phyloP scores from a whole-genome alignment of 2,113 vertebrate genomes.

The Mellivora capensis region DNA sequence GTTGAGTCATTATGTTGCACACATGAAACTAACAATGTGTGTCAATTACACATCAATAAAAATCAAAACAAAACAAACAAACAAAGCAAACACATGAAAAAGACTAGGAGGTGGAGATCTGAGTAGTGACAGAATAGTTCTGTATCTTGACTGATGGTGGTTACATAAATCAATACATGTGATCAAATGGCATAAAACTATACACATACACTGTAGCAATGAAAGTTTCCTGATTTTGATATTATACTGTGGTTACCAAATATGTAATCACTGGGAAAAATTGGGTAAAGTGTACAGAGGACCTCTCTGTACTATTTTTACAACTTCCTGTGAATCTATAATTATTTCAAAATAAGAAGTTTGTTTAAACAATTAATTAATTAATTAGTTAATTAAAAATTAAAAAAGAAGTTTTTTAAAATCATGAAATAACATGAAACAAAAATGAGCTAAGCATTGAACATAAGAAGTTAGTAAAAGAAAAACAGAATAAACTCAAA shows the following conservation, averaged over 20 bases:
- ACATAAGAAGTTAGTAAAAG: background rate
- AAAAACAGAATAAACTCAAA: background rate
- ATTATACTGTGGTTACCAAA: background rate
- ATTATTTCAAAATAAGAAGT: background rate
- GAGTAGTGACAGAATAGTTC: background rate
- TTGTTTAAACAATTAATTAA: too few species aligned
- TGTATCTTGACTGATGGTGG: background rate
- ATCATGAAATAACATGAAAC: background rate
- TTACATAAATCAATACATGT: background rate
- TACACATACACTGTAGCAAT: background rate
- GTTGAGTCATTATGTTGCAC: background rate
- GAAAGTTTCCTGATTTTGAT: background rate
- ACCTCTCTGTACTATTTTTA: background rate
- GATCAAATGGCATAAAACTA: background rate
- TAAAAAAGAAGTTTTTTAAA: background rate
- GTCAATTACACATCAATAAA: background rate
- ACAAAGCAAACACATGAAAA: background rate
- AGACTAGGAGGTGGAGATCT: background rate
- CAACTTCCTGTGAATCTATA: background rate
- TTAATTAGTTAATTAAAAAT: too few species aligned
- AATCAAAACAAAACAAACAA: background rate
- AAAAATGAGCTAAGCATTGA: background rate
- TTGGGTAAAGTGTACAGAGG: background rate
- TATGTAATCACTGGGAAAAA: background rate
- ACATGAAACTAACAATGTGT: background rate